Base-by-base conservation (phyloP, 2,888 invertebrate species). In the Branchipolynoe longqiensis region DNA sequence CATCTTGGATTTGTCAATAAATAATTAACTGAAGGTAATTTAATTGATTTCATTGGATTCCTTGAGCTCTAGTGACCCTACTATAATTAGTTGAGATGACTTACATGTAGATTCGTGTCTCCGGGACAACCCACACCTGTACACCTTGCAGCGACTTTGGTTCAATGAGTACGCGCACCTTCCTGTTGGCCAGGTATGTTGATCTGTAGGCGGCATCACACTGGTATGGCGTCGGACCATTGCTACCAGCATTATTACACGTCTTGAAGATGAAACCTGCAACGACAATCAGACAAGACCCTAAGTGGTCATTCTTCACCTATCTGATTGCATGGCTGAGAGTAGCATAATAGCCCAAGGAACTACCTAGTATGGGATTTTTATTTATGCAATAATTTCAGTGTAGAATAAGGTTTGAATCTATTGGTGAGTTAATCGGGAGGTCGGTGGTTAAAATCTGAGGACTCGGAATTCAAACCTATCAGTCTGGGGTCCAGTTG, bases 201-300 rank as follows among this genome's bases (percentile, higher is more conserved):
- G 48, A 38, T 8, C 59, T 41, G 86, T 88, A 88, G 36, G 81
- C 83, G 1, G 74, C 40, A 54, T 86, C 85, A 41, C 88, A 88
- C 81, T 88, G 88, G 83, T 86, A 85, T 62, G 87, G 88, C 6
- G 88, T 87, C 14, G 88, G 88, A 0, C 88, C 88, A n/a, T 33
- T 48, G 25, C 69, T 54, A 3, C 88, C 88, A 12, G 69, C 64
- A 54, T 83, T 88, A 18, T 41, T 83, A 41, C 88, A 88, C 1
- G 88, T 84, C 69, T 58, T 88, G 83, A 88, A 88, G 0, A 74
- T n/a, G 69, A 85, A 86, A 22, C 87, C 88, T 88, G 85, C 0
- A 88, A 85, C 36, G 54, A 48, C 12, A 25, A 40, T 25, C 8
- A 12, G 48, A 48, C 8, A 62, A 62, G 8, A 62, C 14, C n/a